Evolutionary conservation across 2,797 vertebrate genomes (phyloP).

Genomic region (Haliaeetus vocifer): DNA sequence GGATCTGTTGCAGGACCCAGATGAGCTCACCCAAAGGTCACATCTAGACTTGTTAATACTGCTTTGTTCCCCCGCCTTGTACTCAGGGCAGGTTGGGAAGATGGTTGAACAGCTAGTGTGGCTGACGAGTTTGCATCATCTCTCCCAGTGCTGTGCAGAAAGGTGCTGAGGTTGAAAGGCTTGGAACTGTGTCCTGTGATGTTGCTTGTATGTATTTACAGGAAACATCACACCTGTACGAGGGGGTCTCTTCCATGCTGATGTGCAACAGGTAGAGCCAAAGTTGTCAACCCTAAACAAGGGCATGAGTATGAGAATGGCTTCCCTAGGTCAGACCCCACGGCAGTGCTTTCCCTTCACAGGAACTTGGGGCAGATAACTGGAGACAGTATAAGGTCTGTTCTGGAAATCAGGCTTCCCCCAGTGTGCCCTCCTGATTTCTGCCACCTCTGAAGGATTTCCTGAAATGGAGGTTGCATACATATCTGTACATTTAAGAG

Average conservation of each 20-base stretch:
- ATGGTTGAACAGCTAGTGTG: neutral
- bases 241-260: neutral
- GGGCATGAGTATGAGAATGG: neutral
- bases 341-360: neutral
- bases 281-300: neutral
- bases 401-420: neutral
- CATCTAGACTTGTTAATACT: no score
- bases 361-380: neutral
- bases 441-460: neutral
- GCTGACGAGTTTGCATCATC: neutral
- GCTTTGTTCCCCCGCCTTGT: neutral
- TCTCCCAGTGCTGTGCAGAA: neutral
- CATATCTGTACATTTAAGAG: neutral
- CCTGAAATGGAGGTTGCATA: neutral
- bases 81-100: neutral
- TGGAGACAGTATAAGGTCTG: neutral
- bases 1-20: neutral
- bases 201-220: accelerated
- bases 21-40: neutral
- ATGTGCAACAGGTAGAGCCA: neutral
- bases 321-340: neutral
- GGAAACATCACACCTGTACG: neutral
- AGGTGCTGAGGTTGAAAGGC: neutral
- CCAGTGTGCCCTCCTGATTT: neutral
- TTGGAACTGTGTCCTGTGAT: neutral